These are phyloP conservation scores for Alentia gelatinosa DNA, from an alignment of 2,888 invertebrate genomes.

Conservation along the genomic window DNA sequence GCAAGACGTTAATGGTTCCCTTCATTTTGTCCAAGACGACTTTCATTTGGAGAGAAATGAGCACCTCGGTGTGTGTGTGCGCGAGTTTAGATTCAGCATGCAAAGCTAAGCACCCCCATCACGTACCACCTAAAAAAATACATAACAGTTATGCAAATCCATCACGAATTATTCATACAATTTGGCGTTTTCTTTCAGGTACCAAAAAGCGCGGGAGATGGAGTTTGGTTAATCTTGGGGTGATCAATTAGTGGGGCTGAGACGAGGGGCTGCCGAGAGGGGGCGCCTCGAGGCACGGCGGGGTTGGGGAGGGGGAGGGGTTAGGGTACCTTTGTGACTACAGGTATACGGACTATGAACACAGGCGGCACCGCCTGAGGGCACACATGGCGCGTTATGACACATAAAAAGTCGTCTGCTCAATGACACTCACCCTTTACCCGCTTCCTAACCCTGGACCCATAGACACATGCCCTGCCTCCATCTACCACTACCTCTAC, in stretches of 20 bases:
- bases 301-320: not conserved
- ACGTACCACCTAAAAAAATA: too few relatives aligned
- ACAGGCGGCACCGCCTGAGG: not conserved
- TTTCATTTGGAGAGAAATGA: too few relatives aligned
- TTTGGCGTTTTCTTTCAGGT: slow-evolving; percentile 11
- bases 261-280: not conserved
- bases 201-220: not conserved
- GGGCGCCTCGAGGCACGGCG: not conserved
- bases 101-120: too few relatives aligned
- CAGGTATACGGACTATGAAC: not conserved
- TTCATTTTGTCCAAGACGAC: too few relatives aligned
- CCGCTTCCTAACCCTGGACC: not conserved
- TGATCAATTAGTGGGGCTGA: slow-evolving; percentile 20
- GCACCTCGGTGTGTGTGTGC: too few relatives aligned
- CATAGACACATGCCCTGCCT: too few relatives aligned
- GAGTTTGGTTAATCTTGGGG: slow-evolving; percentile 19
- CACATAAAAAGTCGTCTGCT: not conserved
- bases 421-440: not conserved
- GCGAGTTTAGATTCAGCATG: too few relatives aligned
- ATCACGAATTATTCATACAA: slow-evolving; percentile 24
- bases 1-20: too few relatives aligned
- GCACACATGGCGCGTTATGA: slow-evolving; percentile 10
- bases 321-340: not conserved
- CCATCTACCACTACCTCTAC: too few relatives aligned
- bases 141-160: slow-evolving; percentile 16